Conservation (phyloP, 2,888 invertebrate species). For the Melipona bicolor region DNA sequence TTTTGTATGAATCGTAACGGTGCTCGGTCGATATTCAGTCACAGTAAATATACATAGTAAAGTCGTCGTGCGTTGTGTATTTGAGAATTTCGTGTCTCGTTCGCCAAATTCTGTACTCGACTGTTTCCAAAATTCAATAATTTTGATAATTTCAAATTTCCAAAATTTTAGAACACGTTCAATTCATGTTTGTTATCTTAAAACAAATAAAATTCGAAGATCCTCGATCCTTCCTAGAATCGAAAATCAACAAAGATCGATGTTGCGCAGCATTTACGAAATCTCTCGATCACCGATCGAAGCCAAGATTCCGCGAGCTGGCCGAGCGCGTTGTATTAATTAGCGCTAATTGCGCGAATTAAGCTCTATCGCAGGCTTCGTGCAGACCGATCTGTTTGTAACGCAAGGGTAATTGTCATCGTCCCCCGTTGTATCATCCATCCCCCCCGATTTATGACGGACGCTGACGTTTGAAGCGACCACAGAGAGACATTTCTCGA, state of each 20-base stretch:
- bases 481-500: constrained; percentile 59
- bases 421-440: constrained; percentile 17
- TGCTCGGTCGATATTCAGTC: not conserved
- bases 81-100: not conserved
- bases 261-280: not conserved
- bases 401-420: constrained; percentile 63
- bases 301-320: constrained; percentile 15
- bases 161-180: too few species aligned
- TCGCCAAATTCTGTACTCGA: too few species aligned
- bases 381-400: constrained; percentile 54
- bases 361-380: constrained; percentile 33
- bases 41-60: not conserved
- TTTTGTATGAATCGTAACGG: constrained; percentile 2
- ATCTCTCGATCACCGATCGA: constrained; percentile 26
- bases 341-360: constrained; percentile 65
- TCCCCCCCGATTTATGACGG: constrained; percentile 53
- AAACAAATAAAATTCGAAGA: too few species aligned
- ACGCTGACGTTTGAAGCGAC: constrained; percentile 75
- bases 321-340: constrained; percentile 61
- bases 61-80: not conserved
- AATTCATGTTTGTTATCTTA: too few species aligned
- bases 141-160: too few species aligned
- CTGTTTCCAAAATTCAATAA: too few species aligned
- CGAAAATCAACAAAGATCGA: not conserved
- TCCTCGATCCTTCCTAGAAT: too few species aligned